Evolutionary conservation across 2,888 invertebrate genomes (phyloP).

Genomic region (Amiota communis): DNA sequence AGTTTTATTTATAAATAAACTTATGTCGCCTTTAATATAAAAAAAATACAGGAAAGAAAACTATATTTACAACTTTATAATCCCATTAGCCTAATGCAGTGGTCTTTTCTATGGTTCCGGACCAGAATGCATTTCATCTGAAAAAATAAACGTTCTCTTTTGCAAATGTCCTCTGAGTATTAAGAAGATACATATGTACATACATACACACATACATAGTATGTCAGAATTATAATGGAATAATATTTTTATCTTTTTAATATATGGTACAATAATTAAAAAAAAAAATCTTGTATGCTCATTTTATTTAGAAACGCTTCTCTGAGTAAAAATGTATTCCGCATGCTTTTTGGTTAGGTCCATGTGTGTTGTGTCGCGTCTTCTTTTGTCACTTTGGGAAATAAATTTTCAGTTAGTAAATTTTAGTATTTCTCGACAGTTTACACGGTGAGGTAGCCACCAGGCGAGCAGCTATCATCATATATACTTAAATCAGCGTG

Average conservation of each 20-base stretch:
- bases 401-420: slow-evolving; percentile 28
- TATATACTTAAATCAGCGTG: slow-evolving; percentile 4
- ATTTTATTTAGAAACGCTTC: slow-evolving; percentile 10
- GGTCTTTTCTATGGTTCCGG: too few species aligned
- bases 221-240: neutral
- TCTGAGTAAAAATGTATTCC: neutral
- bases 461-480: slow-evolving; percentile 5
- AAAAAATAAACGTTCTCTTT: too few species aligned
- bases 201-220: too few species aligned
- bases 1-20: slow-evolving; percentile 68
- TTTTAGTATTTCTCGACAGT: slow-evolving; percentile 57
- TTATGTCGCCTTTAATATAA: too few species aligned
- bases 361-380: neutral
- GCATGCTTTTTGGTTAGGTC: neutral
- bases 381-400: neutral
- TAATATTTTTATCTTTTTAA: neutral
- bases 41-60: too few species aligned
- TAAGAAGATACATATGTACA: too few species aligned
- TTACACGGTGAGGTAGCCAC: slow-evolving; percentile 41
- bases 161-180: too few species aligned
- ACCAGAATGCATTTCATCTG: too few species aligned
- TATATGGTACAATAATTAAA: neutral
- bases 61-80: too few species aligned
- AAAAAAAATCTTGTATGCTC: slow-evolving; percentile 15
- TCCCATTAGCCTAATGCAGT: too few species aligned